Evolutionary conservation across 2,888 invertebrate species (phyloP).

Genomic region (Leptopterna dolabrata): DNA sequence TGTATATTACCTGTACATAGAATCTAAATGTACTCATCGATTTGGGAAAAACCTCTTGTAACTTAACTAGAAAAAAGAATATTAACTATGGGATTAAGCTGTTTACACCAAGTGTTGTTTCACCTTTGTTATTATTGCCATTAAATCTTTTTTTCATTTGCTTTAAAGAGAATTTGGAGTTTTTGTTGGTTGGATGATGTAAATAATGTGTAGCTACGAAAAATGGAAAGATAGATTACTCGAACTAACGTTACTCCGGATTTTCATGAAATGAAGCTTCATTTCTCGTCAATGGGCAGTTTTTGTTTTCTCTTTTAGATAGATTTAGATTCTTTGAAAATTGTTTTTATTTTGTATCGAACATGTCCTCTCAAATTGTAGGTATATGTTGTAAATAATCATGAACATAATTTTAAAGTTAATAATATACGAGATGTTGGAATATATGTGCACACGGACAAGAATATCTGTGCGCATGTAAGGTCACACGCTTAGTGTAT

Average conservation of each 20-base stretch:
- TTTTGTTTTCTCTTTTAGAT: background rate
- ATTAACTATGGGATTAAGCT: conserved; percentile 45
- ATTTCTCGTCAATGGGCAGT: background rate
- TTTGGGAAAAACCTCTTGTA: conserved; percentile 8
- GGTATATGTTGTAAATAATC: conserved; percentile 47
- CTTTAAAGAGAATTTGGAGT: background rate
- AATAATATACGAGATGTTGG: conserved; percentile 21
- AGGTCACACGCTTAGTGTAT: conserved; percentile 58
- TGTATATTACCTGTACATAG: conserved; percentile 46
- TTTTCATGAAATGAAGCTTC: background rate
- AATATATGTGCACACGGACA: conserved; percentile 49
- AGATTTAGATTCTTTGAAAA: background rate
- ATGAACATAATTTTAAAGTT: conserved; percentile 48
- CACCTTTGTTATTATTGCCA: conserved; percentile 29
- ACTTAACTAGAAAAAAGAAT: conserved; percentile 8
- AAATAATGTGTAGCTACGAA: conserved; percentile 18
- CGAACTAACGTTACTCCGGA: background rate
- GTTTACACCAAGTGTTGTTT: conserved; percentile 50
- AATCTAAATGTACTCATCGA: conserved; percentile 14
- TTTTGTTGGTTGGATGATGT: conserved; percentile 32
- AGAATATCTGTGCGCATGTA: conserved; percentile 40
- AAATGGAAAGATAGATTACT: conserved; percentile 7
- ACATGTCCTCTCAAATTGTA: background rate
- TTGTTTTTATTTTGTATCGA: background rate
- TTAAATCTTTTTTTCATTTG: conserved; percentile 9